phyloP scores from a whole-genome alignment of 2,113 vertebrate genomes.

The Pantherophis guttatus region DNA sequence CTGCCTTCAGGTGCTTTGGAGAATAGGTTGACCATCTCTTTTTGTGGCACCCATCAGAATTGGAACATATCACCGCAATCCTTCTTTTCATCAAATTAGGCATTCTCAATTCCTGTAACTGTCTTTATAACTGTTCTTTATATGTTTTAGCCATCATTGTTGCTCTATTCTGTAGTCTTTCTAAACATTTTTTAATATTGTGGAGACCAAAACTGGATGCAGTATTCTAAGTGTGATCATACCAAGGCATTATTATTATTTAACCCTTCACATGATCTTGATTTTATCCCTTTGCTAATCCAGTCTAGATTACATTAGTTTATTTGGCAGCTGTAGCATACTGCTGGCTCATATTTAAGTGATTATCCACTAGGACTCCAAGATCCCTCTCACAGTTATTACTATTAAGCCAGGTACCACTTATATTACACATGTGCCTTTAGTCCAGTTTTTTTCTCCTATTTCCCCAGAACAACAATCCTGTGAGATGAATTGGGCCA shows the following conservation, averaged over 20 bases:
- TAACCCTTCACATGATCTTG: neutral
- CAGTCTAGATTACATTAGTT: neutral
- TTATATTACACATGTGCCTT: neutral
- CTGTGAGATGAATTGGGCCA: neutral
- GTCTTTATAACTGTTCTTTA: neutral
- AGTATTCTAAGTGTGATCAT: neutral
- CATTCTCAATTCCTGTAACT: neutral
- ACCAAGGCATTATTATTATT: neutral
- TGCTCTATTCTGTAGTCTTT: no score
- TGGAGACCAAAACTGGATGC: neutral
- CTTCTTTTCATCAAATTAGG: neutral
- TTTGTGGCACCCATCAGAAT: neutral
- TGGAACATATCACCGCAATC: neutral
- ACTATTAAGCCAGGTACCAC: neutral
- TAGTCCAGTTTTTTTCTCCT: neutral
- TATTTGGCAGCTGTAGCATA: neutral
- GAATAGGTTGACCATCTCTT: neutral
- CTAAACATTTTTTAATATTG: neutral
- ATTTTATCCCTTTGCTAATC: neutral
- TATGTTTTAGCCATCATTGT: neutral
- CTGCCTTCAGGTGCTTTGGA: neutral
- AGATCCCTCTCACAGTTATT: neutral
- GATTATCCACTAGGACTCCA: neutral
- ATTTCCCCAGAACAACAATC: neutral
- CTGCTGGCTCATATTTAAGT: neutral